These are phyloP conservation scores for Neosalanx taihuensis DNA, from an alignment of 2,797 vertebrate genomes.

Conservation along the genomic window DNA sequence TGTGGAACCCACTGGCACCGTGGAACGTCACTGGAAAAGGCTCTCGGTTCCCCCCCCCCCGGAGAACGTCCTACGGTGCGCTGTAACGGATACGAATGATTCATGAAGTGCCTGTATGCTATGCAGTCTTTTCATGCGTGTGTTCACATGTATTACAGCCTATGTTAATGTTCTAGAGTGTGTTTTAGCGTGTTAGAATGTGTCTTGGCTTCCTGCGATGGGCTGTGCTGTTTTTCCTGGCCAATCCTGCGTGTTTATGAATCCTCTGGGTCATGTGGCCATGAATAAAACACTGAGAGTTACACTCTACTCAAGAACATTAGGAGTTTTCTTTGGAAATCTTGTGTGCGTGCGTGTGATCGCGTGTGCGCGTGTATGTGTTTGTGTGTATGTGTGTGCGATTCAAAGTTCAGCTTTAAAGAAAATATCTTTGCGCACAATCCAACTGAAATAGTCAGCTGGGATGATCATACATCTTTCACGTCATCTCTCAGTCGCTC, in stretches of 20 bases:
- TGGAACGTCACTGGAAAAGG: no score
- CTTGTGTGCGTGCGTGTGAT: not conserved
- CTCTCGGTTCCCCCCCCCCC: no score
- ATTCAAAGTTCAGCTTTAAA: no score
- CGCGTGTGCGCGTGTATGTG: not conserved
- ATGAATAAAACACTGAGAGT: not conserved
- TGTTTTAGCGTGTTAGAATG: constrained; percentile 20
- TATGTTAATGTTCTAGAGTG: not conserved
- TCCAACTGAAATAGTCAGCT: no score
- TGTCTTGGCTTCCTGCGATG: not conserved
- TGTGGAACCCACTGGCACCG: no score
- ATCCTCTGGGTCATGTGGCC: not conserved
- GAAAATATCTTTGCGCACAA: not conserved
- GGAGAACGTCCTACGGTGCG: no score
- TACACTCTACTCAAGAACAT: not conserved
- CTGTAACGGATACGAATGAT: no score
- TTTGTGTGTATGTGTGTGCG: not conserved
- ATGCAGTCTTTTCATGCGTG: no score
- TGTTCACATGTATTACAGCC: not conserved
- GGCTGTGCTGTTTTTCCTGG: not conserved
- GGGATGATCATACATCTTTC: no score
- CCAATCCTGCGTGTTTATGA: not conserved
- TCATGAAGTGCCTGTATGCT: no score
- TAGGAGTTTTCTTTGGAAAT: not conserved
- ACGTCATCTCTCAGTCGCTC: not conserved